A percentile compares a stretch with the other conserved stretches of the same genome.
Evolutionary conservation across 2,797 vertebrate genomes (phyloP).

Genomic region (Hippopotamyrus pictus): DNA sequence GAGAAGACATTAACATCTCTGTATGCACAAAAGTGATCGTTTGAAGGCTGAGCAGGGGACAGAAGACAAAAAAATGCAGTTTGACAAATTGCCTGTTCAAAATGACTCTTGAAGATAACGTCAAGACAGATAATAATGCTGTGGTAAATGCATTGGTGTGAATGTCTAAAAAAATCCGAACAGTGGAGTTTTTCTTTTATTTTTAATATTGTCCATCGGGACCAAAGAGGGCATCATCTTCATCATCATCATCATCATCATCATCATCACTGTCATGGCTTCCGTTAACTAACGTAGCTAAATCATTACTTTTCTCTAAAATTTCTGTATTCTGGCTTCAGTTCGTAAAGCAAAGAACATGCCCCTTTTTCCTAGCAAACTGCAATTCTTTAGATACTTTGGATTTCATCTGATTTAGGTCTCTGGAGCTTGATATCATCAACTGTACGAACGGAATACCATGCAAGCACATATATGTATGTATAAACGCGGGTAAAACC

Average conservation of each 20-base stretch:
- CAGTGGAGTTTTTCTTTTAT: neutral
- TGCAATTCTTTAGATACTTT: neutral
- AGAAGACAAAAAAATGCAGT: neutral
- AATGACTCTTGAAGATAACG: neutral
- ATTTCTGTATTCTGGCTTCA: slow-evolving; percentile 6
- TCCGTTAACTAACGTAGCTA: neutral
- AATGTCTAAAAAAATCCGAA: neutral
- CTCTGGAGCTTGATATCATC: neutral
- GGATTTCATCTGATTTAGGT: neutral
- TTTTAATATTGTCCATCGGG: neutral
- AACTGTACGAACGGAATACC: neutral
- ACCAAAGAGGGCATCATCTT: neutral
- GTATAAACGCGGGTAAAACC: neutral
- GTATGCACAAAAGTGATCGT: neutral
- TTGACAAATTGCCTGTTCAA: neutral
- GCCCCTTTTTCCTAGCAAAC: neutral
- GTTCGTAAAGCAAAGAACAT: neutral
- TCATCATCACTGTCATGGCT: neutral
- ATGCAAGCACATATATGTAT: neutral
- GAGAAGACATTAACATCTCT: neutral
- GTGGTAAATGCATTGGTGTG: neutral
- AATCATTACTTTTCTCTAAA: neutral
- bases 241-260: neutral
- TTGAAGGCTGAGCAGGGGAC: neutral
- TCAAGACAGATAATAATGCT: neutral